Base-by-base conservation (phyloP, 2,797 vertebrate species). In the Molossus molossus region DNA sequence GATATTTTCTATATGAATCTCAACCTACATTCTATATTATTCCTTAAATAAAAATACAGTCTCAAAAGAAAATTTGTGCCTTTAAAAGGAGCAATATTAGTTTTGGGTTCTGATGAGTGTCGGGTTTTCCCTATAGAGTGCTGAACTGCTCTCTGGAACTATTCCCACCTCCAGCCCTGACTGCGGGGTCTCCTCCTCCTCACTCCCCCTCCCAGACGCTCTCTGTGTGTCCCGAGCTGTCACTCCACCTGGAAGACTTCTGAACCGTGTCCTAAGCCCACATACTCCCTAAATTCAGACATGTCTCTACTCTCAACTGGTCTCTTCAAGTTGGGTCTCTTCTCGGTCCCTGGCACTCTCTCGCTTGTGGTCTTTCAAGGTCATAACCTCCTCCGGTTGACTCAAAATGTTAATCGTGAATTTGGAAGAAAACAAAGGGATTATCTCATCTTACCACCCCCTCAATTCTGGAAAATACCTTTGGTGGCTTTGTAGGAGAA, bases 401-500 rank as follows among this genome's bases (percentile, higher is more conserved):
- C 58, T 67, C 55, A 86, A 82, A 75, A 20, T 18, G 29, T 65
- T 70, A 89, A 89, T 64, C 45, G 58, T 21, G 48, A 33, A 48
- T 77, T 50, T 23, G 20, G 27, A 81, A 62, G 53, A 37, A 77
- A 76, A 86, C 13, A 60, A 33, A 90, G 25, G 58, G 17, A 40
- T 57, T 64, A n/a, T 27, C 27, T 60, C 55, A 29, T 57, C 27
- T 79, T 37, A 55, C 18, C 21, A 37, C 40, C 14, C 3, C 82
- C n/a, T 77, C 57, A 79, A 33, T 60, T 92, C 40, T 29, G 23
- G 45, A 62, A 55, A 69, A 87, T 29, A 57, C 1, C 62, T 62
- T 90, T 48, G 9, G 57, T 64, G 73, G 72, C 9, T 73, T 95
- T 87, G 77, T n/a, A 48, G 27, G 33, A 76, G 64, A 88, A 57